These are phyloP conservation scores for Baryphthengus martii DNA, from an alignment of 2,113 vertebrate genomes.

Conservation along the genomic window DNA sequence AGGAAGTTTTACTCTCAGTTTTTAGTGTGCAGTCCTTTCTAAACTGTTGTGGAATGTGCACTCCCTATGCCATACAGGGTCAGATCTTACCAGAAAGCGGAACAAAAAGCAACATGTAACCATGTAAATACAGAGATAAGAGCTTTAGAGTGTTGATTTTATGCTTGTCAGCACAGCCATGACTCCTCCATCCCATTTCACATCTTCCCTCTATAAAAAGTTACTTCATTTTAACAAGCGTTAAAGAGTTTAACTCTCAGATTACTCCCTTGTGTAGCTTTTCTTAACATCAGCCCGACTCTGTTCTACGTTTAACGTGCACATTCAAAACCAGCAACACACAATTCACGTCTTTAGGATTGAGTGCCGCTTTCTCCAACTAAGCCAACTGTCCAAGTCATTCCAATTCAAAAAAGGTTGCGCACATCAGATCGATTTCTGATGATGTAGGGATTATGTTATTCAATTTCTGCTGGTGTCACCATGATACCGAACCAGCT, in stretches of 20 bases:
- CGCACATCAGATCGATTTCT: neutral
- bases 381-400: neutral
- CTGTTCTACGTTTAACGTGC: neutral
- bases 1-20: neutral
- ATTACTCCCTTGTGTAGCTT: neutral
- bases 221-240: neutral
- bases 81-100: neutral
- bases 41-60: neutral
- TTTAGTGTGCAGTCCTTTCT: neutral
- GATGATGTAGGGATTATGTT: neutral
- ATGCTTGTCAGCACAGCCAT: neutral
- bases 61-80: neutral
- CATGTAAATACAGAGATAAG: neutral
- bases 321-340: neutral
- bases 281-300: neutral
- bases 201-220: neutral
- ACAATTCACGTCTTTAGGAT: neutral
- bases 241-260: neutral
- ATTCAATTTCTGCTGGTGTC: slow-evolving; percentile 38
- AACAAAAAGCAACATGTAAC: neutral
- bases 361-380: neutral
- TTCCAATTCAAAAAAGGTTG: neutral
- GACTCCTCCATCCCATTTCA: neutral
- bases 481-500: slow-evolving; percentile 6
- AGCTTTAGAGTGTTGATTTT: neutral